These are phyloP conservation scores for Cyclopterus lumpus DNA, from an alignment of 2,797 vertebrate species.

Conservation along the genomic window DNA sequence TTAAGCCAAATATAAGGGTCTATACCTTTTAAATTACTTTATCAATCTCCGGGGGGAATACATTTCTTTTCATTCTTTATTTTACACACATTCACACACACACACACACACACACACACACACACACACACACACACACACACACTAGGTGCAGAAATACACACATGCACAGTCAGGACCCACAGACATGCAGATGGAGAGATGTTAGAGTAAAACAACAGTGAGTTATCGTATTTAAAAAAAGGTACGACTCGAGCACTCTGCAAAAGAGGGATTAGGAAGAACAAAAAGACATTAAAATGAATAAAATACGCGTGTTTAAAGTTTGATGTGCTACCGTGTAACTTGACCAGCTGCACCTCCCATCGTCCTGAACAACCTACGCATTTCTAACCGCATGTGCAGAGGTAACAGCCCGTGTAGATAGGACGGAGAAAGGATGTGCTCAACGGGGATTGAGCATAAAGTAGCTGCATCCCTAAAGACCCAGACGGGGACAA, in stretches of 20 bases:
- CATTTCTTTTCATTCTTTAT: not conserved
- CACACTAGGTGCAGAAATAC: not conserved
- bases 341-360: slow-evolving; percentile 50
- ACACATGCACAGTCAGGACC: slow-evolving; percentile 7
- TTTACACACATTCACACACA: not conserved
- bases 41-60: not conserved
- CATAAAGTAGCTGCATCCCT: slow-evolving; percentile 56
- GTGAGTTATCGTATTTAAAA: not conserved
- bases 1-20: not conserved
- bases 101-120: not conserved
- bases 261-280: not conserved
- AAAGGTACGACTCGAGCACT: not conserved
- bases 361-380: slow-evolving; percentile 42
- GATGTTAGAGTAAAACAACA: not conserved
- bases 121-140: not conserved
- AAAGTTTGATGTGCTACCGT: slow-evolving; percentile 59
- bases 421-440: slow-evolving; percentile 42
- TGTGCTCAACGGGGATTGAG: slow-evolving; percentile 34
- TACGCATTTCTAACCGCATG: slow-evolving; percentile 47
- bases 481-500: slow-evolving; percentile 26
- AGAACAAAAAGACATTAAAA: not conserved
- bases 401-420: slow-evolving; percentile 45
- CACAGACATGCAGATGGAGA: not conserved
- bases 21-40: not conserved
- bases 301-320: slow-evolving; percentile 16